Conservation (phyloP, 1,140 invertebrate genomes). For the Coptotermes formosanus region DNA sequence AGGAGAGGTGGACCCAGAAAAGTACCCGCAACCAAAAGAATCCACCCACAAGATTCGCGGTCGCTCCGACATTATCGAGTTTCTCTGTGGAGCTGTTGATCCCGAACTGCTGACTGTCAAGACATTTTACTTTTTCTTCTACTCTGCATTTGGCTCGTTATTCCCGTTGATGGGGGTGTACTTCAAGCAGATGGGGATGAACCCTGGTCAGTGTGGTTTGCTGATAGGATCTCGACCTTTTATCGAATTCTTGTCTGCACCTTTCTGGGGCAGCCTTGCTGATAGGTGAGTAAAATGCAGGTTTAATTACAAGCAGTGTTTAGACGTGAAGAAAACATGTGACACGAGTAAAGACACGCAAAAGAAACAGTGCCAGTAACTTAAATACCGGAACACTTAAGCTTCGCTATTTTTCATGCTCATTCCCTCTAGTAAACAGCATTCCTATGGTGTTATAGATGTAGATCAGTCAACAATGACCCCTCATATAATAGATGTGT, state of each 20-base stretch:
- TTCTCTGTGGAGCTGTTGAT: conserved; percentile 79
- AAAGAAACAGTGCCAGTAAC: no score
- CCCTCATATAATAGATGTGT: no score
- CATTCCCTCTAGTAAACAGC: no score
- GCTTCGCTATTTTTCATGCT: no score
- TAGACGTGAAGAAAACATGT: no score
- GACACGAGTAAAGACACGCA: no score
- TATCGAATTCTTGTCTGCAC: conserved; percentile 95
- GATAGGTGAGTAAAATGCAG: conserved; percentile 63
- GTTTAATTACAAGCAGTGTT: not conserved
- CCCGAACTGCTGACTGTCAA: conserved; percentile 90
- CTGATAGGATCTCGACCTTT: conserved; percentile 91
- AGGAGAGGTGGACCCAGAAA: conserved; percentile 71
- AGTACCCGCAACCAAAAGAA: conserved; percentile 77
- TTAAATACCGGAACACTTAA: no score
- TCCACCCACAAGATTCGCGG: conserved; percentile 86
- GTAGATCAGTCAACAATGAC: no score
- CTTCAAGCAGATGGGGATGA: conserved; percentile 99
- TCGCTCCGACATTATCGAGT: conserved; percentile 77
- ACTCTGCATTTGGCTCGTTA: conserved; percentile 96
- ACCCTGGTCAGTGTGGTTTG: conserved; percentile 89
- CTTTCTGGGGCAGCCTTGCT: conserved; percentile 95
- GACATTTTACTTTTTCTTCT: conserved; percentile 99
- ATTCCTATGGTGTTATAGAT: no score
- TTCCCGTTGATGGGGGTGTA: conserved; percentile 98